Percentiles rank a stretch among this genome's conserved stretches.
phyloP scores from a whole-genome alignment of 2,888 invertebrate genomes.

The Cybosia mesomella region DNA sequence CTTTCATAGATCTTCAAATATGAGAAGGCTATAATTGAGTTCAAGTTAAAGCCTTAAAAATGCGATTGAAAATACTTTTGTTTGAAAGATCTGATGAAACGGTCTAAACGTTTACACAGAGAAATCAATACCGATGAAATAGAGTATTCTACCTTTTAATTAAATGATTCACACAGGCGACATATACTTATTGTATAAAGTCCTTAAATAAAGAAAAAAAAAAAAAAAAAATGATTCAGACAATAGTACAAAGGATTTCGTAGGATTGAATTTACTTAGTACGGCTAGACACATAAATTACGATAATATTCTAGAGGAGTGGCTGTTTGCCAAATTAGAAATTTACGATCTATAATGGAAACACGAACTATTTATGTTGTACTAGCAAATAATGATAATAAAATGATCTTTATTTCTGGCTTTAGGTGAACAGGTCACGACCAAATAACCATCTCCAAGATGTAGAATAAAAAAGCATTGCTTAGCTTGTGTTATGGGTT shows the following conservation, averaged over 20 bases:
- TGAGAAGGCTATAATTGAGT: not conserved
- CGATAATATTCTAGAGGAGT: constrained; percentile 49
- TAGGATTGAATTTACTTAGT: not conserved
- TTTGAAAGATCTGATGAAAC: not conserved
- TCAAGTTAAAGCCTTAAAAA: not conserved
- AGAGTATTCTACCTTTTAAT: not conserved
- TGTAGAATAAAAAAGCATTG: no score
- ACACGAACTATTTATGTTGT: not conserved
- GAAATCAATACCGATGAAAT: not conserved
- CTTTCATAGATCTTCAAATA: no score
- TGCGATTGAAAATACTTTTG: not conserved
- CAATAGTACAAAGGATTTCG: not conserved
- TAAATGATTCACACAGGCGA: constrained; percentile 4
- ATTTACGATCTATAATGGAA: constrained; percentile 30
- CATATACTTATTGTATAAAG: no score
- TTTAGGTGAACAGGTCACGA: no score
- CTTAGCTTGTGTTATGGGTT: no score
- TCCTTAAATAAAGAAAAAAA: no score
- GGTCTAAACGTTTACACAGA: not conserved
- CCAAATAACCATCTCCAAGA: no score
- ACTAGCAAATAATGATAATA: not conserved
- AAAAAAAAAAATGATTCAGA: no score
- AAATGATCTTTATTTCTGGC: no score
- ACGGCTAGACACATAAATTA: constrained; percentile 66
- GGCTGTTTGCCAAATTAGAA: constrained; percentile 57